Conservation (phyloP, 2,797 vertebrate species). For the Pseudocheirus occidentalis region DNA sequence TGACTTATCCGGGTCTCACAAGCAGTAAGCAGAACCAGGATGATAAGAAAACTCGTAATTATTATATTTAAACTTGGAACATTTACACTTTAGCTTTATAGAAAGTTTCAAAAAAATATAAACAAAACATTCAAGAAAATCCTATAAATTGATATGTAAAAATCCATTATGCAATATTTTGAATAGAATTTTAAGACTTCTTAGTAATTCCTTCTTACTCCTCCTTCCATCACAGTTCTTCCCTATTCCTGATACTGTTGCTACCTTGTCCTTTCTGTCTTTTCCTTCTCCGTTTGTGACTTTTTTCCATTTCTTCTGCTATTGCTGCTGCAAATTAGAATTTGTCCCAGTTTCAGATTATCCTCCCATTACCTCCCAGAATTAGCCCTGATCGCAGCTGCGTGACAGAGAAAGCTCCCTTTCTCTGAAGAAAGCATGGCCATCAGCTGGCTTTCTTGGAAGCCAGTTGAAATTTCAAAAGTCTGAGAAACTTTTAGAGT, state of each 20-base stretch:
- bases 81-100: not conserved
- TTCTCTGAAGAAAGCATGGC: too few relatives aligned
- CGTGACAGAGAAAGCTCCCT: too few relatives aligned
- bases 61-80: not conserved
- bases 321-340: not conserved
- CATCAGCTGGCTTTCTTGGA: not conserved
- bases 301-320: not conserved
- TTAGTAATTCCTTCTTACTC: not conserved
- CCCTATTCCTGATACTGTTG: not conserved
- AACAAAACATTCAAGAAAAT: not conserved
- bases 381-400: not conserved
- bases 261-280: not conserved
- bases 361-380: not conserved
- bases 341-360: not conserved
- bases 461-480: not conserved
- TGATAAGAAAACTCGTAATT: not conserved
- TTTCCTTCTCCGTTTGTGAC: not conserved
- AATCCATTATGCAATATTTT: not conserved
- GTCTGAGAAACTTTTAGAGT: too few relatives aligned
- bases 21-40: slow-evolving; percentile 4
- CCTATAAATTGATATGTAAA: not conserved
- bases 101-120: not conserved
- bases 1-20: not conserved
- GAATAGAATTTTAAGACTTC: not conserved
- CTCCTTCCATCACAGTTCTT: not conserved